phyloP scores from a whole-genome alignment of 2,113 vertebrate genomes.

The Chrysochloris asiatica region DNA sequence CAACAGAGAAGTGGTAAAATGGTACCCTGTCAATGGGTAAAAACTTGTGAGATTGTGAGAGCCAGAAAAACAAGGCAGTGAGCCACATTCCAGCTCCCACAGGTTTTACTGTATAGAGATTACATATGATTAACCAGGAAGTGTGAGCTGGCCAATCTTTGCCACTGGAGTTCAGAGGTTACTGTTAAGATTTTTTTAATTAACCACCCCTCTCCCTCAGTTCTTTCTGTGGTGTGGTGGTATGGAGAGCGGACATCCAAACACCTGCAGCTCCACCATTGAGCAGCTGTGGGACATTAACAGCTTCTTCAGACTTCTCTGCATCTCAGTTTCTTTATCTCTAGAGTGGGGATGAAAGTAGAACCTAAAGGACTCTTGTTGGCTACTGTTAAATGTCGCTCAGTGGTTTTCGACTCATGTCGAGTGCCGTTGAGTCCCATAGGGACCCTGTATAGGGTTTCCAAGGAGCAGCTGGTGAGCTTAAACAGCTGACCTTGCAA shows the following conservation, averaged over 20 bases:
- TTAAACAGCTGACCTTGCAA: no score
- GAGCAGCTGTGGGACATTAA: background rate
- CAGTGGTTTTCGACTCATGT: no score
- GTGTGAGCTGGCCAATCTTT: background rate
- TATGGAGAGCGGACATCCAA: background rate
- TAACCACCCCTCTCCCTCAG: background rate
- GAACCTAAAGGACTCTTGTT: background rate
- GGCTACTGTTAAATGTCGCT: no score
- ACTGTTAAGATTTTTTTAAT: background rate
- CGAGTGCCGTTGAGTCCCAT: no score
- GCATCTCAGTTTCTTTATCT: slow-evolving; percentile 5
- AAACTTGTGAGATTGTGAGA: background rate
- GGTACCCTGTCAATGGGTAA: background rate
- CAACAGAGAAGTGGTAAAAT: background rate
- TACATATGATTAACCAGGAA: background rate
- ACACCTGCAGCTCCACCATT: background rate
- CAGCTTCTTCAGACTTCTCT: background rate
- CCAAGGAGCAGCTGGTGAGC: no score
- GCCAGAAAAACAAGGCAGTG: background rate
- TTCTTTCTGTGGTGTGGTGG: background rate
- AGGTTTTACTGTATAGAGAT: background rate
- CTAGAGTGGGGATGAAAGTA: background rate
- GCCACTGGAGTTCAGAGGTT: background rate
- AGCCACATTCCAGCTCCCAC: background rate
- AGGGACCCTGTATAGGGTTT: no score